Evolutionary conservation across 2,888 invertebrate genomes (phyloP).

Genomic region (Himalopsyche japonica): DNA sequence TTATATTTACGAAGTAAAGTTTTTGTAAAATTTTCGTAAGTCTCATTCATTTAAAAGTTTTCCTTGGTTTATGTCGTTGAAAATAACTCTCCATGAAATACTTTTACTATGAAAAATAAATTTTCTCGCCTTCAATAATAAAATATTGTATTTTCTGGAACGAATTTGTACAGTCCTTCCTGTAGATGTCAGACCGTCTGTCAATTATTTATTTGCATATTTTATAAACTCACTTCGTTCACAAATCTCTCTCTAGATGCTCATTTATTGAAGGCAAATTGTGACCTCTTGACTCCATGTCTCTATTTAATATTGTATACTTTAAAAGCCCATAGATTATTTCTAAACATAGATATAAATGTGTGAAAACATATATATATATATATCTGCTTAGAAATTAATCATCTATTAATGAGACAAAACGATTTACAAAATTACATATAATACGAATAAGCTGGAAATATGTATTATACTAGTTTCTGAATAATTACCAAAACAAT

Average conservation of each 20-base stretch:
- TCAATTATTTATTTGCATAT: neutral
- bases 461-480: too few species aligned
- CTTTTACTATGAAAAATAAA: neutral
- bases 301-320: too few species aligned
- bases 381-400: too few species aligned
- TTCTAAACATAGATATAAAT: too few species aligned
- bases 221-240: neutral
- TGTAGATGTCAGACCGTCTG: neutral
- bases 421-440: too few species aligned
- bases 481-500: too few species aligned
- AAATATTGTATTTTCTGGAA: neutral
- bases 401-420: too few species aligned
- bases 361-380: too few species aligned
- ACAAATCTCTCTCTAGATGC: neutral
- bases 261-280: neutral
- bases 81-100: neutral
- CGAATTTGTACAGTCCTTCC: neutral
- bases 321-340: too few species aligned
- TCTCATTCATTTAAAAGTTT: neutral
- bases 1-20: too few species aligned
- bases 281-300: neutral
- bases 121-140: neutral
- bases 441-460: too few species aligned
- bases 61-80: neutral
- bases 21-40: neutral